Conservation (phyloP, 2,888 invertebrate species). For the Eudasyphora cyanicolor region DNA sequence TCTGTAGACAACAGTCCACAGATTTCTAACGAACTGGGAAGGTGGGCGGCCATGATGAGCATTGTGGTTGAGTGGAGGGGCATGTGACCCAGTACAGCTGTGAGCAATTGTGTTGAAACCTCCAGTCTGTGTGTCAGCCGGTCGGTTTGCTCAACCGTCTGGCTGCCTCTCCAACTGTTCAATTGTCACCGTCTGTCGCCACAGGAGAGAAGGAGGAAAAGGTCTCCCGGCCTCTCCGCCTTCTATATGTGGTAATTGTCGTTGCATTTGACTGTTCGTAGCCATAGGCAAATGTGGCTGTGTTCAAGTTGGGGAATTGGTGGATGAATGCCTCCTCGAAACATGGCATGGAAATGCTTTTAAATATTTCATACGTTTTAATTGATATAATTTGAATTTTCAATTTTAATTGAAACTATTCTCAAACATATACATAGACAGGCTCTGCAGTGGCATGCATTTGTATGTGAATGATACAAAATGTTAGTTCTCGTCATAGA, state of each 20-base stretch:
- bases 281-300: no score
- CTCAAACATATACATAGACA: background rate
- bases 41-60: background rate
- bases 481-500: background rate
- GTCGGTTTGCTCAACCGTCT: background rate
- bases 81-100: conserved; percentile 10
- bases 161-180: background rate
- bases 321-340: conserved; percentile 11
- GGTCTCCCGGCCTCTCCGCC: no score
- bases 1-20: background rate
- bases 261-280: no score
- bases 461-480: no score
- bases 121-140: background rate
- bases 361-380: conserved; percentile 65
- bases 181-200: background rate
- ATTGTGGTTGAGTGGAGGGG: background rate
- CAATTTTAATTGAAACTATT: conserved; percentile 50
- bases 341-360: conserved; percentile 66
- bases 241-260: no score
- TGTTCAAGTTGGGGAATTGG: background rate
- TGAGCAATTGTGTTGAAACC: background rate
- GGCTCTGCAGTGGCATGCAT: background rate
- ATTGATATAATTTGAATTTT: conserved; percentile 65
- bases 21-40: background rate
- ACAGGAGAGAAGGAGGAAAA: no score